A percentile compares a stretch with the other conserved stretches of the same genome.
phyloP scores from a whole-genome alignment of 2,797 vertebrate genomes.

The Phrynocephalus forsythii region DNA sequence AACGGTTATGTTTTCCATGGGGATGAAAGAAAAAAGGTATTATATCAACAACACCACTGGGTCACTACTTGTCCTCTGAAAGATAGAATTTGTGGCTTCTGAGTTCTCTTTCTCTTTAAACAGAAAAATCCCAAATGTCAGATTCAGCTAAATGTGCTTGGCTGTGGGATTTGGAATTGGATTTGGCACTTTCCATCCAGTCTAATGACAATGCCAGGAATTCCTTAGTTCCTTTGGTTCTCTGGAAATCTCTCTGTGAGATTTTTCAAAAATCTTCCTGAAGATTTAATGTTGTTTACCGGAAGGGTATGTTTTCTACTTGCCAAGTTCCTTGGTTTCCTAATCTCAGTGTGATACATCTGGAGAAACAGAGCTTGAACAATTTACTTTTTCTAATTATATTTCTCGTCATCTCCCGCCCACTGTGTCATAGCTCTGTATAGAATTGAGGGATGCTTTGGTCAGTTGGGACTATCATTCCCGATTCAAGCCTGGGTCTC shows the following conservation, averaged over 20 bases:
- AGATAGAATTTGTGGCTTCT: background rate
- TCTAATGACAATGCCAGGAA: background rate
- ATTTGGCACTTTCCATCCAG: background rate
- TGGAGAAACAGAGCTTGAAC: too few relatives aligned
- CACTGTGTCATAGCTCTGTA: too few relatives aligned
- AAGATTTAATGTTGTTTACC: background rate
- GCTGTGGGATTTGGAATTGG: background rate
- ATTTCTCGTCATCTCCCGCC: too few relatives aligned
- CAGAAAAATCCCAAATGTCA: background rate
- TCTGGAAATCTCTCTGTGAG: background rate
- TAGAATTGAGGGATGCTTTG: background rate
- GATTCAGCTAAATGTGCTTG: background rate
- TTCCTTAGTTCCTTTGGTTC: background rate
- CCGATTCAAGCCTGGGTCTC: too few relatives aligned
- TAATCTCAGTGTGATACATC: background rate
- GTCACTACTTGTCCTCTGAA: too few relatives aligned
- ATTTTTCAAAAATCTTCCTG: background rate
- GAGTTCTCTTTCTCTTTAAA: background rate
- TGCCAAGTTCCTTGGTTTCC: background rate
- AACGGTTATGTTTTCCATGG: too few relatives aligned
- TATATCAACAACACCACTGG: too few relatives aligned
- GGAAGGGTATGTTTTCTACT: background rate
- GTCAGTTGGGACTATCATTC: background rate
- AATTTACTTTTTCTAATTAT: too few relatives aligned
- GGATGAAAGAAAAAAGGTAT: too few relatives aligned